Conservation (phyloP, 2,113 vertebrate species). For the zebrafish (Danio rerio) region GRCz12tu NC_133180.1:15776001-15776500, state of each 20-base stretch:
- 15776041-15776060: neutral
- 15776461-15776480: neutral
- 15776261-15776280: conserved; percentile 69
- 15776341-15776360: conserved; percentile 53
- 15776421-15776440: conserved; percentile 35
- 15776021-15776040: conserved; percentile 2
- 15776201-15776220: conserved; percentile 46
- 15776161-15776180: conserved; percentile 69
- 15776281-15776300: conserved; percentile 68
- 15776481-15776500: neutral
- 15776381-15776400: conserved; percentile 60
- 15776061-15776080: conserved; percentile 29
- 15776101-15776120: neutral
- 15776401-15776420: conserved; percentile 49
- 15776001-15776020: neutral
- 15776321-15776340: conserved; percentile 69
- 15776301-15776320: conserved; percentile 79
- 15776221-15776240: conserved; percentile 67
- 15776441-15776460: conserved; percentile 7
- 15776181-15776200: conserved; percentile 77
- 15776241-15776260: conserved; percentile 73
- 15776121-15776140: neutral
- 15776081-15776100: conserved; percentile 3
- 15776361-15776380: conserved; percentile 67
- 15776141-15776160: conserved; percentile 50